Evolutionary conservation across 2,797 vertebrate species (phyloP).

Genomic region (Neopelma chrysocephalum): DNA sequence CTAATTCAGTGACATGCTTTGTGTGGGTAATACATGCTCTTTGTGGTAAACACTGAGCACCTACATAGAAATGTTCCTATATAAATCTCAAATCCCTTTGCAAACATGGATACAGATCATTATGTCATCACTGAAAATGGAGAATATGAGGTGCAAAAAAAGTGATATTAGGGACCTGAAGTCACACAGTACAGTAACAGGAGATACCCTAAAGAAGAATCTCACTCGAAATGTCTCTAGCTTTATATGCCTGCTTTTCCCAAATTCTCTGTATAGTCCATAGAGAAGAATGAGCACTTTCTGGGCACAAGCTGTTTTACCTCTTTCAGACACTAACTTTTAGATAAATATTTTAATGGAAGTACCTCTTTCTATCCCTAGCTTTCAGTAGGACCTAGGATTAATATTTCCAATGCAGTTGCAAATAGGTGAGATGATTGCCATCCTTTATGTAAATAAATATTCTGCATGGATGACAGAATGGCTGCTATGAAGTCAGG

Average conservation of each 20-base stretch:
- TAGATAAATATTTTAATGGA: background rate
- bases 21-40: background rate
- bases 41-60: background rate
- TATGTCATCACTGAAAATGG: background rate
- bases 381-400: background rate
- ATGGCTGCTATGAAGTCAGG: background rate
- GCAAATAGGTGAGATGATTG: background rate
- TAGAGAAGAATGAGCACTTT: background rate
- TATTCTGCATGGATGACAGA: background rate
- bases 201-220: background rate
- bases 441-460: background rate
- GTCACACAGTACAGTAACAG: background rate
- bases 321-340: background rate
- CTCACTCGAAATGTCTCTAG: background rate
- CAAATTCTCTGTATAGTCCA: background rate
- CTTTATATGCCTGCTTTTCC: background rate
- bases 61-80: background rate
- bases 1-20: background rate
- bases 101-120: background rate
- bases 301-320: background rate
- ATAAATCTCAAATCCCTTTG: constrained; percentile 1
- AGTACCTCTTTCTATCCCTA: background rate
- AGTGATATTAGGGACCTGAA: background rate
- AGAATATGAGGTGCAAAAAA: background rate
- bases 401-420: background rate